Conservation (phyloP, 23 tunicate species). For the Aplidium turbinatum region DNA sequence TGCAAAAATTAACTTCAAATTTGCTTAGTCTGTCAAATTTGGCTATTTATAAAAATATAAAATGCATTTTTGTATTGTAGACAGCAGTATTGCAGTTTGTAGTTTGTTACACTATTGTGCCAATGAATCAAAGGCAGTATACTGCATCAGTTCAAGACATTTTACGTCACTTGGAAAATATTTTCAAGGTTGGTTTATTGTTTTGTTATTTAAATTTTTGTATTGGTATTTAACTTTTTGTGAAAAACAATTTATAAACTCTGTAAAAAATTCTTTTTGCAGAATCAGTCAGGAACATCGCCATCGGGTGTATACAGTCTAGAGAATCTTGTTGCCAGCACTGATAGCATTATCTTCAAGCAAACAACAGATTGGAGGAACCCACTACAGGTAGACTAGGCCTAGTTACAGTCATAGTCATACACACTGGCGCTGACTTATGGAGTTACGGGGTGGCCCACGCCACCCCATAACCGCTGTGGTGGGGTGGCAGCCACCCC, state of each 20-base stretch:
- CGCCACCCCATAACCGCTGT: too few species aligned
- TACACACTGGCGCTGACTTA: too few species aligned
- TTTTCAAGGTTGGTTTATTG: conserved; percentile 43
- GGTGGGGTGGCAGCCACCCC: too few species aligned
- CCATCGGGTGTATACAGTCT: conserved; percentile 38
- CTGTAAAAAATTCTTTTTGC: background rate
- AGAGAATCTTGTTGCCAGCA: conserved; percentile 32
- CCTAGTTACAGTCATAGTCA: too few species aligned
- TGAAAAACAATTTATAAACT: background rate
- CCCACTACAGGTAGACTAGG: conserved; percentile 36
- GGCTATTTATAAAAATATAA: too few species aligned
- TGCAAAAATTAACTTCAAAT: too few species aligned
- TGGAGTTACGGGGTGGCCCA: too few species aligned
- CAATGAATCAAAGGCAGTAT: conserved; percentile 63
- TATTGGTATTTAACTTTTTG: background rate
- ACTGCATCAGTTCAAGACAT: conserved; percentile 48
- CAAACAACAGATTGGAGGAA: conserved; percentile 46
- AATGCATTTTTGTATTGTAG: too few species aligned
- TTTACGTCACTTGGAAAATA: conserved; percentile 48
- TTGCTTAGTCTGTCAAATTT: too few species aligned
- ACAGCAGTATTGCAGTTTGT: too few species aligned
- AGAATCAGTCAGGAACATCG: conserved; percentile 44
- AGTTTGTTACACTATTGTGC: background rate
- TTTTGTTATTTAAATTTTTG: background rate
- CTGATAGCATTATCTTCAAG: conserved; percentile 50